A percentile compares a stretch with the other conserved stretches of the same genome.
These are phyloP conservation scores for Acrocera orbiculus DNA, from an alignment of 2,888 invertebrate species.

Conservation along the genomic window DNA sequence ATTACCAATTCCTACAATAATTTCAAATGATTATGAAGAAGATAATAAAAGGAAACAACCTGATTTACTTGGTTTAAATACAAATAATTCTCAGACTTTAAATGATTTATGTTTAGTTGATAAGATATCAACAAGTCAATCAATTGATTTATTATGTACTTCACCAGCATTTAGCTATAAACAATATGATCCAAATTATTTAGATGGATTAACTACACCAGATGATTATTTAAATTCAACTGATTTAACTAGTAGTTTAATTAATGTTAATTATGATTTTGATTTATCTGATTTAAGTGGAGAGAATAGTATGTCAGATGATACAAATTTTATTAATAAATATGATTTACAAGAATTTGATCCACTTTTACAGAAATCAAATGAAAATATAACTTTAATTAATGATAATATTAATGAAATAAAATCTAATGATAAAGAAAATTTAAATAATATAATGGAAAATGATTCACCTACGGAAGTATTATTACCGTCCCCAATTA, in stretches of 20 bases:
- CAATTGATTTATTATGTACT: constrained; percentile 38
- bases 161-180: constrained; percentile 36
- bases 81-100: constrained; percentile 2
- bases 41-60: background rate
- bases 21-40: background rate
- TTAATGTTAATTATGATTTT: constrained; percentile 58
- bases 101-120: constrained; percentile 11
- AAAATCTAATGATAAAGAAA: constrained; percentile 6
- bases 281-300: constrained; percentile 57
- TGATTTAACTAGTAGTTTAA: constrained; percentile 41
- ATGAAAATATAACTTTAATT: background rate
- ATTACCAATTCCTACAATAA: constrained; percentile 7
- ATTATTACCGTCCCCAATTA: constrained; percentile 40
- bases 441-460: constrained; percentile 23
- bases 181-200: constrained; percentile 39
- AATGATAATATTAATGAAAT: background rate
- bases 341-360: constrained; percentile 29
- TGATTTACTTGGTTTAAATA: constrained; percentile 4
- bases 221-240: constrained; percentile 35
- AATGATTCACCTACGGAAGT: constrained; percentile 30
- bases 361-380: constrained; percentile 18
- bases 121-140: constrained; percentile 13
- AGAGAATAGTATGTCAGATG: constrained; percentile 50
- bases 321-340: constrained; percentile 30
- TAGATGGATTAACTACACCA: constrained; percentile 37